These are phyloP conservation scores for Cremastinae sp. DNA, from an alignment of 2,888 invertebrate genomes.

Conservation along the genomic window DNA sequence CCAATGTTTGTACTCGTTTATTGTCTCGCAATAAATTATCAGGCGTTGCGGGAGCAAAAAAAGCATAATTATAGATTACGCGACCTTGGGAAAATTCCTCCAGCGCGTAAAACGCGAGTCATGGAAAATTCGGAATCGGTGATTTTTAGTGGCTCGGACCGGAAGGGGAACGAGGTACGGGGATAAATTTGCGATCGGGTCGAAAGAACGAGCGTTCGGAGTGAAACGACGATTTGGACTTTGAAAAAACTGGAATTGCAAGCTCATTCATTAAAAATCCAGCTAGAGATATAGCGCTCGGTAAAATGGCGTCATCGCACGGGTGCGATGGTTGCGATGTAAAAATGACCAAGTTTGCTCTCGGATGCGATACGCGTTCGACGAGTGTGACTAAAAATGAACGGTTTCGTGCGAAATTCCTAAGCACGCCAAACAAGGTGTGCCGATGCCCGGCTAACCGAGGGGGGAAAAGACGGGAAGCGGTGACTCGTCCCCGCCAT, in stretches of 20 bases:
- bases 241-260: neutral
- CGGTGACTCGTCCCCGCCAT: slow-evolving; percentile 56
- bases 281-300: slow-evolving; percentile 30
- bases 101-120: neutral
- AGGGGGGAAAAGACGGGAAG: slow-evolving; percentile 31
- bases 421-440: slow-evolving; percentile 31
- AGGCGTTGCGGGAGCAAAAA: neutral
- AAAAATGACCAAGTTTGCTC: too few relatives aligned
- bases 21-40: neutral
- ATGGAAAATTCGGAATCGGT: neutral
- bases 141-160: neutral
- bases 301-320: slow-evolving; percentile 52
- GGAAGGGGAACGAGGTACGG: neutral
- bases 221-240: too few relatives aligned
- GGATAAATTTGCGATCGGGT: neutral
- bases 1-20: neutral
- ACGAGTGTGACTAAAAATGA: too few relatives aligned
- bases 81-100: slow-evolving; percentile 51
- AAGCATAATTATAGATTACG: neutral
- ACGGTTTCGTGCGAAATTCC: slow-evolving; percentile 1
- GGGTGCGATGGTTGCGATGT: neutral
- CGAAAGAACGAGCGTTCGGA: neutral
- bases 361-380: neutral
- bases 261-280: slow-evolving; percentile 22
- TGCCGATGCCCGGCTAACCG: slow-evolving; percentile 38